Evolutionary conservation across 2,797 vertebrate genomes (phyloP).

Genomic region (Microcaecilia unicolor): DNA sequence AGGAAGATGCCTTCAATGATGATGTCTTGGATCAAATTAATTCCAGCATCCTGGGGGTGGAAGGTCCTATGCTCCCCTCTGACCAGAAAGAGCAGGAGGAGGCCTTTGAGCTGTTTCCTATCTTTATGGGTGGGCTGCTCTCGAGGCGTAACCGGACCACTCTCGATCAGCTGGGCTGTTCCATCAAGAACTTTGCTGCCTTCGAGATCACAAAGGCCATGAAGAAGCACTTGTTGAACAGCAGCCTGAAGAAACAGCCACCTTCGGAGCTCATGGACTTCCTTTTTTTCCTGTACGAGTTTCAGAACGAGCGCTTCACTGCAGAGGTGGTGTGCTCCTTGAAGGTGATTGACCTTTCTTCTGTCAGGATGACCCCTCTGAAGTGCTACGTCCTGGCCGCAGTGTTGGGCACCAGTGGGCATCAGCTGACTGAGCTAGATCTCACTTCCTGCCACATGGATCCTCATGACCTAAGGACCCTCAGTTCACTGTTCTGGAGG

Average conservation of each 20-base stretch:
- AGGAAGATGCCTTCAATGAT: slow-evolving; percentile 83
- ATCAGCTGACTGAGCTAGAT: slow-evolving; percentile 72
- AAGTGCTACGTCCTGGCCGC: slow-evolving; percentile 81
- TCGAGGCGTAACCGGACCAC: slow-evolving; percentile 79
- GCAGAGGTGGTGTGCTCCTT: slow-evolving; percentile 77
- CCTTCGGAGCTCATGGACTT: slow-evolving; percentile 87
- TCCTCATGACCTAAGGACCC: slow-evolving; percentile 52
- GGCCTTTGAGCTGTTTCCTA: slow-evolving; percentile 90
- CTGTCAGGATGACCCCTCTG: slow-evolving; percentile 79
- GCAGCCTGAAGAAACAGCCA: slow-evolving; percentile 66
- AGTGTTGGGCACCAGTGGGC: slow-evolving; percentile 67
- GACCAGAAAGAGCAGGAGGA: slow-evolving; percentile 46
- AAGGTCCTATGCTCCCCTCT: slow-evolving; percentile 69
- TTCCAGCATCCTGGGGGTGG: slow-evolving; percentile 80
- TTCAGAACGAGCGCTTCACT: slow-evolving; percentile 86
- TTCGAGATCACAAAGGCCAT: slow-evolving; percentile 77
- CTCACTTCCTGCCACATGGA: slow-evolving; percentile 81
- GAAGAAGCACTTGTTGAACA: slow-evolving; percentile 72
- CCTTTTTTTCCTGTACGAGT: slow-evolving; percentile 87
- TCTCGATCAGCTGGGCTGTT: slow-evolving; percentile 83
- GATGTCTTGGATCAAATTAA: slow-evolving; percentile 92
- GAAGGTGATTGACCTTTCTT: slow-evolving; percentile 60
- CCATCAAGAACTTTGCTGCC: slow-evolving; percentile 81
- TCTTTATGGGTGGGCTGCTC: slow-evolving; percentile 90
- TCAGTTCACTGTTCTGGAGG: slow-evolving; percentile 72